Evolutionary conservation across 2,113 vertebrate genomes (phyloP), one percentile per base, ranked within the genome.

Genomic region (Baryphthengus martii): DNA sequence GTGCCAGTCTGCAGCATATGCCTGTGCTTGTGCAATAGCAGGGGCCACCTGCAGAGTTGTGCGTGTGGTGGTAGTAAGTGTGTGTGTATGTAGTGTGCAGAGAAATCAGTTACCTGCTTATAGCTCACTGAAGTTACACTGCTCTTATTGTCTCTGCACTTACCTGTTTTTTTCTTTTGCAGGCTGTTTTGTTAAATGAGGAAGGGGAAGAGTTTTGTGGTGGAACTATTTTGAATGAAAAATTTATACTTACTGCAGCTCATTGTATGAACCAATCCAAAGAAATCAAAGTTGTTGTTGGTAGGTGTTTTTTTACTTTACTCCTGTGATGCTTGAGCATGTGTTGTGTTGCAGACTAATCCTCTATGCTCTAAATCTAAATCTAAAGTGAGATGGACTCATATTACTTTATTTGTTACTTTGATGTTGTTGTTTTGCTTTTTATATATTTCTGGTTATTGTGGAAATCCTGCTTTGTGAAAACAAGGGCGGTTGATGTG

Each of bases 151-250:
- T 56, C 63, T 81, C 13, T 72, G 15, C 33, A 12, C 26, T 75
- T 44, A 3, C 7, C 2, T 29, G n/a, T 28, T 28, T 3, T 75
- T 52, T 90, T 68, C 42, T 10, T n/a, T 77, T 35, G 0, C 70
- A 99, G 99, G 99, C 99, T 49, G 98, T 99, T 52, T 97, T 99
- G 11, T 5, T 99, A 45, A 97, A 98, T 0, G 98, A 99, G 44
- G 84, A 98, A 0, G 67, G 97, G 3, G 91, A 92, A 1, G 98
- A 98, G 1, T 99, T 99, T 97, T 99, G 99, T 17, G 99, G 99
- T 19, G 99, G 99, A 88, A 99, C 99, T 26, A 98, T 99, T 96
- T 87, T 99, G 61, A 99, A 78, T 7, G 86, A 98, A 37, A 95
- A 97, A 65, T 97, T 98, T 47, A 61, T 99, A 75, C 98, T 99